phyloP scores from a whole-genome alignment of 2,113 vertebrate genomes.

The Malaclemys terrapin region DNA sequence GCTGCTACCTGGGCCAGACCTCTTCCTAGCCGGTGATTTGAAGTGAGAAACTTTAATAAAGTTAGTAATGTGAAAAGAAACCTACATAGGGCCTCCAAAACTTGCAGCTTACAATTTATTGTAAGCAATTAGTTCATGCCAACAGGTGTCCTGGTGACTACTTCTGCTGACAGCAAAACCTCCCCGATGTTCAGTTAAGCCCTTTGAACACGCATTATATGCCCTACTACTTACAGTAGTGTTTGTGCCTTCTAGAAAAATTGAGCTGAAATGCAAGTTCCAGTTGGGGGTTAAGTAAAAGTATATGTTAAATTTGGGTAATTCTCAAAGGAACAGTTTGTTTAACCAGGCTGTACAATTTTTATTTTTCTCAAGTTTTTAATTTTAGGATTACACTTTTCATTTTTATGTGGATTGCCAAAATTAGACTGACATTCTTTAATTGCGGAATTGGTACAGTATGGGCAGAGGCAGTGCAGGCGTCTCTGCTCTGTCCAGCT shows the following conservation, averaged over 20 bases:
- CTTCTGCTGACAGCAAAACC: accelerated
- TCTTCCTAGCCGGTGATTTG: accelerated
- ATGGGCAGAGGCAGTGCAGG: neutral
- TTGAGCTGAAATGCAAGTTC: neutral
- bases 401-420: neutral
- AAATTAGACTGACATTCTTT: neutral
- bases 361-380: neutral
- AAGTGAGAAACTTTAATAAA: accelerated
- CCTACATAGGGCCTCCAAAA: neutral
- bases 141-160: neutral
- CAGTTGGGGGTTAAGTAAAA: neutral
- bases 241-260: conserved; percentile 22
- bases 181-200: accelerated
- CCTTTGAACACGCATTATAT: accelerated
- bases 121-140: neutral
- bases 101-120: accelerated
- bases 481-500: neutral
- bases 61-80: neutral
- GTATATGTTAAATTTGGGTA: neutral
- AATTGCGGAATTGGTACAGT: neutral
- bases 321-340: neutral
- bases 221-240: neutral
- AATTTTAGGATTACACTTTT: neutral
- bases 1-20: neutral
- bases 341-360: neutral